A percentile compares a stretch with the other conserved stretches of the same genome.
Conservation (phyloP, 2,113 vertebrate species). For the Aldabrachelys gigantea region DNA sequence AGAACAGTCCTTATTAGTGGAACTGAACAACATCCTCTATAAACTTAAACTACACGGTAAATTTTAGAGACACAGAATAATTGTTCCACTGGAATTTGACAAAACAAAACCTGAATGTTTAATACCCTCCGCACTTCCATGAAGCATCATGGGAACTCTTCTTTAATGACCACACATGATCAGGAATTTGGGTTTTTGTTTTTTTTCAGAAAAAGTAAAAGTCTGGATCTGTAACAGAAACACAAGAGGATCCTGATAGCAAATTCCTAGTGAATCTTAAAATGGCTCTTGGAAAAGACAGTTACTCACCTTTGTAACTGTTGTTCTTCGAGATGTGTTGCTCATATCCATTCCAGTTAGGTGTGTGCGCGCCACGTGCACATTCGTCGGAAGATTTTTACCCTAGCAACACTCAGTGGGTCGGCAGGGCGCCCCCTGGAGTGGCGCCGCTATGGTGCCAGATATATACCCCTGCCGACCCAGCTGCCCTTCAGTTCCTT, state of each 20-base stretch:
- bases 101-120: not conserved
- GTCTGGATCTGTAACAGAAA: not conserved
- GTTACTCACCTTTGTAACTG: too few species aligned
- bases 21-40: not conserved
- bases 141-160: rapidly evolving
- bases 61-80: not conserved
- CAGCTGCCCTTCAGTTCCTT: too few species aligned
- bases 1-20: not conserved
- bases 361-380: too few species aligned
- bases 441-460: too few species aligned
- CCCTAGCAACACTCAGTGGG: too few species aligned
- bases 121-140: not conserved
- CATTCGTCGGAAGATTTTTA: too few species aligned
- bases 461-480: too few species aligned
- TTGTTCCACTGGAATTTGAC: not conserved
- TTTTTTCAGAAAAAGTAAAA: rapidly evolving
- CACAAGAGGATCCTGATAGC: not conserved
- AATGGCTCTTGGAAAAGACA: not conserved
- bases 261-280: not conserved
- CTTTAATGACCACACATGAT: rapidly evolving
- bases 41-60: not conserved
- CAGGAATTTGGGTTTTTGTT: not conserved
- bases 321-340: too few species aligned
- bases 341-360: too few species aligned
- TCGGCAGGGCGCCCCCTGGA: too few species aligned